Base-by-base conservation (phyloP, 2,797 vertebrate genomes). In the Spondyliosoma cantharus region DNA sequence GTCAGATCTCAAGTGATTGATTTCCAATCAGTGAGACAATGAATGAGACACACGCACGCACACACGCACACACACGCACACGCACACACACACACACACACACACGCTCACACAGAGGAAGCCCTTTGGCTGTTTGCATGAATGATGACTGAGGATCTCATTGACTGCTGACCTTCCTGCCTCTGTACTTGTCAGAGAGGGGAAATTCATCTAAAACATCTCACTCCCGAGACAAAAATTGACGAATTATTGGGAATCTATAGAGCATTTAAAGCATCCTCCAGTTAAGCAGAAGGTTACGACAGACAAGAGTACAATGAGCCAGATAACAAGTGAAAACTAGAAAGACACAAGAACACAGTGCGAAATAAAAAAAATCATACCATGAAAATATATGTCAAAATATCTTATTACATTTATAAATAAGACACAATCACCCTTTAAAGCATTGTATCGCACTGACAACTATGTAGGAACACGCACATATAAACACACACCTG, bases 1-100 rank as follows among this genome's bases (percentile, higher is more conserved):
- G 62, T 1, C 32, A 60, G 46, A 78, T 86, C 81, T 69, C 71
- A 59, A 79, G 45, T 67, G 29, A 88, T 68, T 57, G 80, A 90
- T 84, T 86, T 86, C 60, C 58, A 70, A 74, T 84, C 71, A 80
- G 50, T 3, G 54, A 75, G 78, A 79, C 57, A 82, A 85, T 81
- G 58, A 85, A 68, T 7, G 27, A 71, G 59, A 22, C 12, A 29
- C n/a, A 6, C 32, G 32, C 11, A 29, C 20, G 62, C 67, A 46
- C 32, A 48, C 42, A 45, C 22, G 42, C 20, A 53, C 67, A 22
- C 45, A 32, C 27, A 59, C 50, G 45, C 32, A 25, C 54, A 29
- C 19, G 20, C 49, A 15, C 25, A 61, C 20, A 53, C 13, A 54
- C 78, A 60, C 37, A 75, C 29, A 46, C 60, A 62, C 42, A 52